Conservation (phyloP, 2,113 vertebrate species). For the Cephalopholis sonnerati region DNA sequence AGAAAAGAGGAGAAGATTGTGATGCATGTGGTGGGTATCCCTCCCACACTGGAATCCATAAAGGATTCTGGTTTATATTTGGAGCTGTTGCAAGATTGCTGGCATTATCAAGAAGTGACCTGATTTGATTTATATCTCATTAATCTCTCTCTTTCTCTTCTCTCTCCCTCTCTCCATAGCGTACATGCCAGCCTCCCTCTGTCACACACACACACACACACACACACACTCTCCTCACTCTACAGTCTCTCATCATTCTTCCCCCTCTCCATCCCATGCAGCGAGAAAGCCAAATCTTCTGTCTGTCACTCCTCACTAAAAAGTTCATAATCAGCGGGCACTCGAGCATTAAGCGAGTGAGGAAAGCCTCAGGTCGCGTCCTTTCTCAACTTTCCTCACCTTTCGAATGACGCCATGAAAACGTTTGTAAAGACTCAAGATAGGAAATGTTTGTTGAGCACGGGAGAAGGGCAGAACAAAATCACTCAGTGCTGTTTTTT, state of each 20-base stretch:
- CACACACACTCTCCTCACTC: conserved; percentile 6
- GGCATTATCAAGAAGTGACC: conserved; percentile 75
- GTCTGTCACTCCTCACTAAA: conserved; percentile 51
- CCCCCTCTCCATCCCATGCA: neutral
- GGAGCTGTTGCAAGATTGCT: conserved; percentile 65
- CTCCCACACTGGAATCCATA: conserved; percentile 59
- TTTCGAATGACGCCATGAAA: conserved; percentile 37
- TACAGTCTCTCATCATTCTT: conserved; percentile 34
- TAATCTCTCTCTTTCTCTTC: conserved; percentile 53
- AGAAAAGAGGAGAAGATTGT: conserved; percentile 10
- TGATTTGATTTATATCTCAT: conserved; percentile 80
- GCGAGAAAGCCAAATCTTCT: conserved; percentile 42
- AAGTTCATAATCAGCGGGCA: conserved; percentile 56
- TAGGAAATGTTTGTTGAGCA: conserved; percentile 34
- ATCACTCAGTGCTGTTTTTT: conserved; percentile 1
- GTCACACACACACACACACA: conserved; percentile 12
- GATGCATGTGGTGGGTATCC: conserved; percentile 62
- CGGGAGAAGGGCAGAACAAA: conserved; percentile 28
- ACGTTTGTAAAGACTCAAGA: conserved; percentile 21
- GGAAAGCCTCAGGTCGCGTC: neutral
- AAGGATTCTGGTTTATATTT: conserved; percentile 72
- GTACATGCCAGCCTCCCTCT: conserved; percentile 44
- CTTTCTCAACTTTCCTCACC: conserved; percentile 33
- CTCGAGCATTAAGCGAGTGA: conserved; percentile 41
- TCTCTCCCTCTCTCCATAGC: neutral